Percentiles rank a stretch among this genome's conserved stretches.
phyloP scores from a whole-genome alignment of 1,140 invertebrate genomes.

The Drosophila elegans region DNA sequence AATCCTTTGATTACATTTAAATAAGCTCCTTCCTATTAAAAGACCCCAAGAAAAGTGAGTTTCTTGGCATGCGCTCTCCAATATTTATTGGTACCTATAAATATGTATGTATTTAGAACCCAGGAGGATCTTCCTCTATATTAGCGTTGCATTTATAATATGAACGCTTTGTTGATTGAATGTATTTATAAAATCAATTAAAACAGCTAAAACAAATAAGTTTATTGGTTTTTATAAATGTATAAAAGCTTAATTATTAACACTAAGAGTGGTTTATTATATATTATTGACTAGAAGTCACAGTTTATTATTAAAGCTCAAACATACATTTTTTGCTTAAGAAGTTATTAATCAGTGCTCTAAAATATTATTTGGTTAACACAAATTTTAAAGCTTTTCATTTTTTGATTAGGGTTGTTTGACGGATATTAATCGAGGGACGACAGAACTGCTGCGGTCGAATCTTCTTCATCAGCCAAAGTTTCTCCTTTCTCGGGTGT shows the following conservation, averaged over 20 bases:
- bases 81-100: background rate
- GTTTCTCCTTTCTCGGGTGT: too few relatives aligned
- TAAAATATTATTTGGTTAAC: too few relatives aligned
- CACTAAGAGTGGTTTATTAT: too few relatives aligned
- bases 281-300: background rate
- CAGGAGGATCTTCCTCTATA: too few relatives aligned
- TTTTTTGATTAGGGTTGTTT: too few relatives aligned
- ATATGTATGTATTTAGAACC: background rate
- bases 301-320: background rate
- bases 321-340: too few relatives aligned
- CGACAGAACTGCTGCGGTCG: too few relatives aligned
- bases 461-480: too few relatives aligned
- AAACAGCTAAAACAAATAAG: too few relatives aligned
- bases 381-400: too few relatives aligned
- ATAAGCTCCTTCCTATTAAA: conserved; percentile 71
- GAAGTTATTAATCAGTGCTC: too few relatives aligned
- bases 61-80: background rate
- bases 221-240: background rate
- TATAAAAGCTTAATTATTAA: background rate
- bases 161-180: background rate
- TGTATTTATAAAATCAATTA: background rate
- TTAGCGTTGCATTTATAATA: background rate
- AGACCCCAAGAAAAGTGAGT: background rate
- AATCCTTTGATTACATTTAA: conserved; percentile 91
- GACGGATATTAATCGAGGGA: too few relatives aligned